Conservation (phyloP, 2,797 vertebrate genomes). For the Limosa lapponica region DNA sequence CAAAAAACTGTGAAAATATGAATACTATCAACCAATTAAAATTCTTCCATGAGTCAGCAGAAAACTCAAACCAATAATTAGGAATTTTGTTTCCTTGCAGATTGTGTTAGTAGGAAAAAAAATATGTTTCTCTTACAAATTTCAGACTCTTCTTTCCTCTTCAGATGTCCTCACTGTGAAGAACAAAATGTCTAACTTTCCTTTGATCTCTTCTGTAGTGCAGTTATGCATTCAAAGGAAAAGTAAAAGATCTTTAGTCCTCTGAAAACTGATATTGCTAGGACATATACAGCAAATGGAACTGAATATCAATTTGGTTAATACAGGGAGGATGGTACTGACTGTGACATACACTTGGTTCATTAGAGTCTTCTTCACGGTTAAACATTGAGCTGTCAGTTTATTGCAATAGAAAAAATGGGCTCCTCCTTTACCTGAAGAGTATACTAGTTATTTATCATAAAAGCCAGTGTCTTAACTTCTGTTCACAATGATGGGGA, state of each 20-base stretch:
- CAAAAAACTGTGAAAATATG: background rate
- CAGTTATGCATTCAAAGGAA: background rate
- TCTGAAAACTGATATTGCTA: background rate
- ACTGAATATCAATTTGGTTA: background rate
- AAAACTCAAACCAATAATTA: background rate
- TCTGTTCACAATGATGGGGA: background rate
- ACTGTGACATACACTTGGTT: background rate
- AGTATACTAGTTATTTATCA: background rate
- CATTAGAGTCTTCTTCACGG: background rate
- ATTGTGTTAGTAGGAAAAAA: background rate
- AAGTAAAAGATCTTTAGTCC: background rate
- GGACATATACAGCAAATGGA: background rate
- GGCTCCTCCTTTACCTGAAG: background rate
- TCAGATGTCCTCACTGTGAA: background rate
- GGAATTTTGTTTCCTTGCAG: background rate
- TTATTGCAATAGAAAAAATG: background rate
- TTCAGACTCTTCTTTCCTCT: background rate
- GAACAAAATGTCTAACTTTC: background rate
- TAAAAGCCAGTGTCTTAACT: background rate
- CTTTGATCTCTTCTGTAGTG: background rate
- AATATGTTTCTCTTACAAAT: background rate
- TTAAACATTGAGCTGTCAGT: background rate
- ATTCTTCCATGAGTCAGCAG: background rate
- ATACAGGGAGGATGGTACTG: background rate
- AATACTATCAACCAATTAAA: background rate